These are phyloP conservation scores for Pelodytes ibericus DNA, from an alignment of 2,797 vertebrate genomes.

Conservation along the genomic window DNA sequence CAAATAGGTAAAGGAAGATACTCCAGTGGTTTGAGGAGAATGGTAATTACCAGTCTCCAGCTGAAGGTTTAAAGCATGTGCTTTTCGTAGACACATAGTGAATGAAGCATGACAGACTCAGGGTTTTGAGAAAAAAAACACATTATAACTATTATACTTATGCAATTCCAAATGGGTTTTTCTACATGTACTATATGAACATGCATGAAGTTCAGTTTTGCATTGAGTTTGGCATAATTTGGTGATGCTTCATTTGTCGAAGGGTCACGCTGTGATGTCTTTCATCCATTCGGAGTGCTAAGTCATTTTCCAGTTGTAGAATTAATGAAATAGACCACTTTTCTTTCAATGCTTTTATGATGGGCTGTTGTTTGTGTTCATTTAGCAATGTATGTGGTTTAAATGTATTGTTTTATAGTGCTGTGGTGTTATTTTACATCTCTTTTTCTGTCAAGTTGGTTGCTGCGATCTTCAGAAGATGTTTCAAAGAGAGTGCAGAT, in stretches of 20 bases:
- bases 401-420: no score
- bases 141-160: conserved; percentile 53
- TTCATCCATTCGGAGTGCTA: background rate
- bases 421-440: no score
- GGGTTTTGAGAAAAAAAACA: conserved; percentile 54
- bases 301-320: background rate
- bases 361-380: no score
- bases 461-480: no score
- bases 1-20: conserved; percentile 56
- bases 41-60: conserved; percentile 56
- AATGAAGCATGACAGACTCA: conserved; percentile 42
- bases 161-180: conserved; percentile 56
- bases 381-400: no score
- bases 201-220: conserved; percentile 43
- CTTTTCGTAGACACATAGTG: conserved; percentile 39
- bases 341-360: no score
- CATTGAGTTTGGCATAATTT: conserved; percentile 53
- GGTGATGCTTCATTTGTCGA: conserved; percentile 39
- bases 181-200: conserved; percentile 49
- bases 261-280: background rate
- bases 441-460: no score
- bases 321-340: no score
- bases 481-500: no score
- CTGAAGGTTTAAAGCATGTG: conserved; percentile 8
- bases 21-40: conserved; percentile 31